Percentiles rank a stretch among this genome's conserved stretches.
phyloP scores from a whole-genome alignment of 2,888 invertebrate species.

The Acrobasis suavella region DNA sequence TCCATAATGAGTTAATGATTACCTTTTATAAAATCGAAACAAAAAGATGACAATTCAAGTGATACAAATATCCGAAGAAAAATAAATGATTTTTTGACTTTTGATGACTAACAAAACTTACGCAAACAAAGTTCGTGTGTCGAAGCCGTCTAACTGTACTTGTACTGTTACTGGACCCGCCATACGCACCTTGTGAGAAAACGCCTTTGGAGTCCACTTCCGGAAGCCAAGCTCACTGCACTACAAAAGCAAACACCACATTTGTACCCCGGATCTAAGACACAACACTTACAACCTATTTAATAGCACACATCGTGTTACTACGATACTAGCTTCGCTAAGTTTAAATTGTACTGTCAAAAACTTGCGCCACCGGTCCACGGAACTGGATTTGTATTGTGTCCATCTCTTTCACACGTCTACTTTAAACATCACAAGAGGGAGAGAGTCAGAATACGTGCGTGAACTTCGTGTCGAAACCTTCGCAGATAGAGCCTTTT shows the following conservation, averaged over 20 bases:
- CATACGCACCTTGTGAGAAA: conserved; percentile 40
- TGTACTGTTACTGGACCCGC: conserved; percentile 35
- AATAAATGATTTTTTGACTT: too few species aligned
- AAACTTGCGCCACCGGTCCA: conserved; percentile 78
- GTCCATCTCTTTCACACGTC: conserved; percentile 39
- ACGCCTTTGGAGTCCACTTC: conserved; percentile 29
- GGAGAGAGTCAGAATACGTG: conserved; percentile 44
- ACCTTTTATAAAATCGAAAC: too few species aligned
- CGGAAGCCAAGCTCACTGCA: conserved; percentile 21
- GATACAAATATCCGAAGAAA: too few species aligned
- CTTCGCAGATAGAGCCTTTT: conserved; percentile 77
- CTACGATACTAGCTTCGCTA: conserved; percentile 52
- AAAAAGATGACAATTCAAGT: too few species aligned
- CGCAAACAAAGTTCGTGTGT: conserved; percentile 62
- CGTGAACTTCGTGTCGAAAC: conserved; percentile 31
- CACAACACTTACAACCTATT: conserved; percentile 44
- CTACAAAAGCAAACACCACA: conserved; percentile 31
- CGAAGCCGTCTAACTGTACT: conserved; percentile 49
- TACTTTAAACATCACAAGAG: conserved; percentile 19
- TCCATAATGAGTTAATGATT: too few species aligned
- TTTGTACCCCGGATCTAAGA: conserved; percentile 39
- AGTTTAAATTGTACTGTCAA: conserved; percentile 76
- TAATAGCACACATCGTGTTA: conserved; percentile 55
- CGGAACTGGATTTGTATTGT: conserved; percentile 54
- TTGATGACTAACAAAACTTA: conserved; percentile 65